A percentile compares a stretch with the other conserved stretches of the same genome.
Evolutionary conservation across 2,113 vertebrate genomes (phyloP).

Genomic region (Indicator indicator): DNA sequence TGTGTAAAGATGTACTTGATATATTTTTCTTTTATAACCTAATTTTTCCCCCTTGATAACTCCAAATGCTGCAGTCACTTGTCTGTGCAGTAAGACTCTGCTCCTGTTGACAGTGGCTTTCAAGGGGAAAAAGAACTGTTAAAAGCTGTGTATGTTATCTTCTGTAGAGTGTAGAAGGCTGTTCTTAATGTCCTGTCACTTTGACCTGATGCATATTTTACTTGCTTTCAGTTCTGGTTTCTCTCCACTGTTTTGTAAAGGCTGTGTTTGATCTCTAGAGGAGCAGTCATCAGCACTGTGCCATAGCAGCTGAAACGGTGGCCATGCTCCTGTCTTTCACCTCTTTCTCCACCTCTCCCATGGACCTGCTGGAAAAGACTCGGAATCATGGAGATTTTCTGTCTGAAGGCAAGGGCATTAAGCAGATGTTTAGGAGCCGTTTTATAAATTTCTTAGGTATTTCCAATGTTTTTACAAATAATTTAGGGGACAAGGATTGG

Average conservation of each 20-base stretch:
- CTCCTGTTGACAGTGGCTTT: conserved; percentile 31
- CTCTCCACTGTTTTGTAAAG: conserved; percentile 32
- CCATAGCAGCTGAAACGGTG: neutral
- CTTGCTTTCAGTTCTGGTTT: conserved; percentile 25
- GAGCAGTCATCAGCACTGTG: neutral
- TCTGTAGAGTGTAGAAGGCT: conserved; percentile 31
- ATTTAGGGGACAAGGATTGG: conserved; percentile 48
- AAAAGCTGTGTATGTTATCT: conserved; percentile 33
- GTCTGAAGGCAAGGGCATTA: conserved; percentile 60
- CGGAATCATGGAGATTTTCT: conserved; percentile 5
- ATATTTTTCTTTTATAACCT: conserved; percentile 32
- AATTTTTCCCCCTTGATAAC: neutral
- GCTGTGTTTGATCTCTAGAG: conserved; percentile 44
- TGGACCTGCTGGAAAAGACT: neutral
- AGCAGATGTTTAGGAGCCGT: conserved; percentile 65
- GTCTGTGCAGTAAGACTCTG: neutral
- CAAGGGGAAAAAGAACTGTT: neutral
- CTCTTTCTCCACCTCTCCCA: neutral
- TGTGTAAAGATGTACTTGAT: neutral
- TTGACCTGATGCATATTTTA: conserved; percentile 28
- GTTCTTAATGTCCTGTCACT: conserved; percentile 37
- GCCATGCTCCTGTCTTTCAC: neutral
- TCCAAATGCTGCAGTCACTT: conserved; percentile 7
- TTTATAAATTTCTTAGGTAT: conserved; percentile 58
- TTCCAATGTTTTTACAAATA: conserved; percentile 61